phyloP scores from a whole-genome alignment of 2,888 invertebrate genomes.

The Sicus ferrugineus region DNA sequence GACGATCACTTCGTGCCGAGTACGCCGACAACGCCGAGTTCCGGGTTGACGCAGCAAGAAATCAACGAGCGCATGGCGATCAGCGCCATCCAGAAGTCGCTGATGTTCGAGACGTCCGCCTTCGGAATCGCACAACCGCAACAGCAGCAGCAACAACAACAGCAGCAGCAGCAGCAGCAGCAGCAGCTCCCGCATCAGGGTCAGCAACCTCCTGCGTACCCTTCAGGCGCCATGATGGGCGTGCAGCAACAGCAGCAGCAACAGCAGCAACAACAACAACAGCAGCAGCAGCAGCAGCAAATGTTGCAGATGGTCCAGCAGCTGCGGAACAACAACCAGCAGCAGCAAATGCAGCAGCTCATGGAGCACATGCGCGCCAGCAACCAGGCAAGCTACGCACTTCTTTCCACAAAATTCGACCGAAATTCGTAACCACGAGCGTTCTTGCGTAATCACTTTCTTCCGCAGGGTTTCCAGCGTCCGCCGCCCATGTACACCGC shows the following conservation, averaged over 20 bases:
- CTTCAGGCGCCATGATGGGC: constrained; percentile 47
- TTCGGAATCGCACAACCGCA: constrained; percentile 45
- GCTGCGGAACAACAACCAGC: constrained; percentile 44
- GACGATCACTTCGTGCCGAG: constrained; percentile 65
- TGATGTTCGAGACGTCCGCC: constrained; percentile 81
- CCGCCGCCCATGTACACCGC: constrained; percentile 63
- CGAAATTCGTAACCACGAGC: not conserved
- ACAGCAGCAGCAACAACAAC: constrained; percentile 47
- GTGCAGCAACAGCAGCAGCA: constrained; percentile 47
- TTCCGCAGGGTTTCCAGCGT: constrained; percentile 57
- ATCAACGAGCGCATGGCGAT: constrained; percentile 81
- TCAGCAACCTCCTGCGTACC: constrained; percentile 58
- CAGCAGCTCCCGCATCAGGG: constrained; percentile 48
- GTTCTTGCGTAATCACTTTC: not conserved
- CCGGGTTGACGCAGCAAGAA: constrained; percentile 52
- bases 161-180: constrained; percentile 49
- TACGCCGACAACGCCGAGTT: constrained; percentile 51
- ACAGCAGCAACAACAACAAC: constrained; percentile 34
- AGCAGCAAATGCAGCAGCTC: constrained; percentile 52
- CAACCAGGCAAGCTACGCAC: constrained; percentile 49
- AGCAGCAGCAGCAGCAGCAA: constrained; percentile 52
- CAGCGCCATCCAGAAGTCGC: constrained; percentile 86
- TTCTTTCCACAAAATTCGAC: not conserved
- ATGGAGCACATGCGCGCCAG: constrained; percentile 51
- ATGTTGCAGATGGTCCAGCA: constrained; percentile 48